These are phyloP conservation scores for Centropyge bicolor DNA, from an alignment of 2,797 vertebrate species.

Conservation along the genomic window DNA sequence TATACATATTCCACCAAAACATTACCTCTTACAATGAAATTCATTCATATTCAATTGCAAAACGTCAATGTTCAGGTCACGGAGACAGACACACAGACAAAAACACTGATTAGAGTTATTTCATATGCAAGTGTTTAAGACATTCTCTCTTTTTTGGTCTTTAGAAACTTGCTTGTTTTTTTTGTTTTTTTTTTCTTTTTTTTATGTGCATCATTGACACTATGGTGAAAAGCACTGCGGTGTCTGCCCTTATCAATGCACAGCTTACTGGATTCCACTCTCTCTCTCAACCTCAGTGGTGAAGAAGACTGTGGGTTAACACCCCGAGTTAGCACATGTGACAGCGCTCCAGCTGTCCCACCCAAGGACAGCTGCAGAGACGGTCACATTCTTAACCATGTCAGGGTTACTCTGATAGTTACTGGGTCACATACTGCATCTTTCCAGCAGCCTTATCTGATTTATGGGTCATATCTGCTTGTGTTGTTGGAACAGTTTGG, in stretches of 20 bases:
- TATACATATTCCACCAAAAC: constrained; percentile 63
- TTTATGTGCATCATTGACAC: constrained; percentile 67
- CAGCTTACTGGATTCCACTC: constrained; percentile 65
- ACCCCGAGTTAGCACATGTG: constrained; percentile 48
- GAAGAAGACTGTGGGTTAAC: constrained; percentile 46
- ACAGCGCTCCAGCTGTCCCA: constrained; percentile 72
- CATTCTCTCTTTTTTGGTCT: constrained; percentile 73
- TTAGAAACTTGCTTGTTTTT: constrained; percentile 61
- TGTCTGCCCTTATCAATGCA: constrained; percentile 81
- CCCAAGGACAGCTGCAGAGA: constrained; percentile 76
- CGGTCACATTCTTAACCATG: constrained; percentile 63
- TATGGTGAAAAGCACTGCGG: constrained; percentile 81
- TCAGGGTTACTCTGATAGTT: constrained; percentile 51
- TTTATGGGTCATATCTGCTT: constrained; percentile 17
- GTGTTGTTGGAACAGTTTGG: constrained; percentile 22
- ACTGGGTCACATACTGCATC: constrained; percentile 31
- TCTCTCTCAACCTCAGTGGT: constrained; percentile 39
- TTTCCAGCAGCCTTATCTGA: constrained; percentile 17
- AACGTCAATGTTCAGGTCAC: constrained; percentile 68
- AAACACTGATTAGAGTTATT: constrained; percentile 70
- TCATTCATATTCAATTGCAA: constrained; percentile 70
- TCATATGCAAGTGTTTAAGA: constrained; percentile 66
- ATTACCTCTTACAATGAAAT: constrained; percentile 64
- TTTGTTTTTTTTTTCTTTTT: background rate
- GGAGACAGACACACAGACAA: constrained; percentile 67